Evolutionary conservation across 2,113 vertebrate species (phyloP).

Genomic region (Globicephala melas): DNA sequence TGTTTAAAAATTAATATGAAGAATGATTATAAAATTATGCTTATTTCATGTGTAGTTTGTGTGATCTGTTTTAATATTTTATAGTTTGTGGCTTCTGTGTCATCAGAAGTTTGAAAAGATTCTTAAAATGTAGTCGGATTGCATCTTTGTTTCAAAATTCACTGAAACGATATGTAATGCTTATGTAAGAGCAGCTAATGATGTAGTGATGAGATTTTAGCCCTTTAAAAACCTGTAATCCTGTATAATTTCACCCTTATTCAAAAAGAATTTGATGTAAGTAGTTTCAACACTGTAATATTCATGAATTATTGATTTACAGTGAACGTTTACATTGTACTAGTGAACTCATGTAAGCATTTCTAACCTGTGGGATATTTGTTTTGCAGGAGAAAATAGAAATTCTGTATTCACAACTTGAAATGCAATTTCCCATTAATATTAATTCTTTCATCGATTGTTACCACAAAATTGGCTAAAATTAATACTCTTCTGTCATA

Average conservation of each 20-base stretch:
- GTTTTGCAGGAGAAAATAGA: constrained; percentile 50
- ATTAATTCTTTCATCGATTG: constrained; percentile 22
- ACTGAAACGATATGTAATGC: not conserved
- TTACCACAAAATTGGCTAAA: constrained; percentile 45
- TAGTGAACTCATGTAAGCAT: not conserved
- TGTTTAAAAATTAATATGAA: constrained; percentile 26
- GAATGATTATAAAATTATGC: constrained; percentile 15
- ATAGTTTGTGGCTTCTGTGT: not conserved
- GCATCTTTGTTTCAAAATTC: constrained; percentile 1
- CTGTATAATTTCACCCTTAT: not conserved
- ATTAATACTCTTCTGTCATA: constrained; percentile 50
- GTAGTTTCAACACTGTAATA: not conserved
- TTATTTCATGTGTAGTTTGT: constrained; percentile 18
- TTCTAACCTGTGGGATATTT: constrained; percentile 23
- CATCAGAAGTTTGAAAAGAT: not conserved
- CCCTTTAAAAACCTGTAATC: not conserved
- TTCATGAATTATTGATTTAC: constrained; percentile 18
- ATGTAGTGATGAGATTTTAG: not conserved
- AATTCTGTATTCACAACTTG: constrained; percentile 43
- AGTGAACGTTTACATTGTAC: not conserved
- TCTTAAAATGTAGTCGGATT: not conserved
- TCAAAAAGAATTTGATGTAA: not conserved
- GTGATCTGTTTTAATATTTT: constrained; percentile 39
- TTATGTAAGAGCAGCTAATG: constrained; percentile 16
- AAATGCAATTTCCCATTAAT: constrained; percentile 24